Evolutionary conservation across 2,888 invertebrate genomes (phyloP).

Genomic region (Terebella lapidaria): DNA sequence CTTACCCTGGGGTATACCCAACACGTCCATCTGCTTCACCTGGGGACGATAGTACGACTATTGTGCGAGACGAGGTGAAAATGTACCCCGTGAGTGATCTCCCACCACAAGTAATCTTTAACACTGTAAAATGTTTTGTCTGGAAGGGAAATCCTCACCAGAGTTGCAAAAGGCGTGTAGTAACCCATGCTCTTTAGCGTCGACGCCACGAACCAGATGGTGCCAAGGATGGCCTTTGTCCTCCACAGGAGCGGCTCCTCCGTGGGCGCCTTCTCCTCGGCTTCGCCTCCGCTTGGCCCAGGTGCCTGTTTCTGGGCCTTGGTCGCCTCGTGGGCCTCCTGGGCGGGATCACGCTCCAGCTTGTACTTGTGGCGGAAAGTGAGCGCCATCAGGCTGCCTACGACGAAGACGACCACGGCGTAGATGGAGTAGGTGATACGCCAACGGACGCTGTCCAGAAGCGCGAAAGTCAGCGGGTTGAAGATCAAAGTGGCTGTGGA

Average conservation of each 20-base stretch:
- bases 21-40: slow-evolving; percentile 22
- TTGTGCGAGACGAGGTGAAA: too few relatives aligned
- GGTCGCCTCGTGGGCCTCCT: not conserved
- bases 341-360: not conserved
- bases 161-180: slow-evolving; percentile 21
- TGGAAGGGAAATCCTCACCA: slow-evolving; percentile 9
- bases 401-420: slow-evolving; percentile 14
- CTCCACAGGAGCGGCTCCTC: not conserved
- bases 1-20: slow-evolving; percentile 16
- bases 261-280: not conserved
- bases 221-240: slow-evolving; percentile 11
- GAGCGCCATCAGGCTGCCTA: slow-evolving; percentile 16
- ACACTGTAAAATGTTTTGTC: not conserved
- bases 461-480: slow-evolving; percentile 22
- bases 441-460: slow-evolving; percentile 19
- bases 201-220: slow-evolving; percentile 18
- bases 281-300: not conserved
- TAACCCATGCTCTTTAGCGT: slow-evolving; percentile 17
- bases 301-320: too few relatives aligned
- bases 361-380: slow-evolving; percentile 2
- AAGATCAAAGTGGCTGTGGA: slow-evolving; percentile 24
- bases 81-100: too few relatives aligned
- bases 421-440: slow-evolving; percentile 18
- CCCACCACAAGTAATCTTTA: not conserved
- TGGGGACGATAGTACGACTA: not conserved